phyloP scores from a whole-genome alignment of 2,797 vertebrate species.

The Gymnoscopelus braueri region DNA sequence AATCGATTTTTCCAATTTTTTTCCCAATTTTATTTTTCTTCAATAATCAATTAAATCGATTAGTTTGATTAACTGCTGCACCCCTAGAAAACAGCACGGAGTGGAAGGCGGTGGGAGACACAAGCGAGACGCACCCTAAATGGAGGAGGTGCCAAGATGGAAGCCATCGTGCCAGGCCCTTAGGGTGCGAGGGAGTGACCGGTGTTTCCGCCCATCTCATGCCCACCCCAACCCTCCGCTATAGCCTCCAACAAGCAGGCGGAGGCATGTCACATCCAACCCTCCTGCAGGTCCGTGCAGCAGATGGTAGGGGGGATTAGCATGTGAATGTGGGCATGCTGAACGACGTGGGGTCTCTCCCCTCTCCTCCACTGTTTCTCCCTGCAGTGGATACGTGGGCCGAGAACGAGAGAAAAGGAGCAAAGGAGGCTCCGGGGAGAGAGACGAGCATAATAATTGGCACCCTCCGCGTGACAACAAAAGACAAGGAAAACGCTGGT shows the following conservation, averaged over 20 bases:
- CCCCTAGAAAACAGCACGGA: too few species aligned
- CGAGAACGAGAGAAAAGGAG: constrained; percentile 5
- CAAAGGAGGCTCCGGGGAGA: constrained; percentile 16
- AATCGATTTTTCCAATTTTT: too few species aligned
- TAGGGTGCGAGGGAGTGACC: not conserved
- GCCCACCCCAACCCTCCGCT: too few species aligned
- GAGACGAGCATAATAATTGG: constrained; percentile 57
- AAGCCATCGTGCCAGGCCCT: constrained; percentile 27
- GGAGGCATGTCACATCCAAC: constrained; percentile 19
- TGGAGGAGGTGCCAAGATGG: constrained; percentile 27
- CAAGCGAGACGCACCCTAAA: too few species aligned
- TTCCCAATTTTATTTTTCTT: too few species aligned
- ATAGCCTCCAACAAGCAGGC: not conserved
- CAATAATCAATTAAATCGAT: too few species aligned
- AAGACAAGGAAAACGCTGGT: constrained; percentile 42
- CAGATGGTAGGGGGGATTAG: constrained; percentile 55
- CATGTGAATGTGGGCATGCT: constrained; percentile 64
- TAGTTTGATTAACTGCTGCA: too few species aligned
- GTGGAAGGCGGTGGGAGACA: not conserved
- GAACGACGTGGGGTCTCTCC: constrained; percentile 30
- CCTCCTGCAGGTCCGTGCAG: not conserved
- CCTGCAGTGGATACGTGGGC: constrained; percentile 47
- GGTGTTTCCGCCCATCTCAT: too few species aligned
- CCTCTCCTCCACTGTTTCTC: constrained; percentile 32
- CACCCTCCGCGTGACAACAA: constrained; percentile 8